Conservation (phyloP, 2,113 vertebrate species). For the Microtus ochrogaster region DNA sequence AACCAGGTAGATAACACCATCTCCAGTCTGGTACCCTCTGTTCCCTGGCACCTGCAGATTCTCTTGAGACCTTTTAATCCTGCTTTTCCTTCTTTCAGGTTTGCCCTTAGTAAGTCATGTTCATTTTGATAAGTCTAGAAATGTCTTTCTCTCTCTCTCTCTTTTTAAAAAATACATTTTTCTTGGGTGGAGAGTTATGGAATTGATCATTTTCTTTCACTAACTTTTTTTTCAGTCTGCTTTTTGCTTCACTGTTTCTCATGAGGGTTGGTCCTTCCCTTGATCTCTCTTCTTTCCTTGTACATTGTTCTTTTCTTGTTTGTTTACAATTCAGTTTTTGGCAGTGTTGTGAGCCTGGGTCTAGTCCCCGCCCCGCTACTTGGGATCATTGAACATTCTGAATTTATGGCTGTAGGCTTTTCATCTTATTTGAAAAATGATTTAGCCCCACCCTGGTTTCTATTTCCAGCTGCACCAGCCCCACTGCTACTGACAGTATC, state of each 20-base stretch:
- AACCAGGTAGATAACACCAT: neutral
- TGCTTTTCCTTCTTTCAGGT: neutral
- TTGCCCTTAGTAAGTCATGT: neutral
- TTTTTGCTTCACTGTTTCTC: neutral
- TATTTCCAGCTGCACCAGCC: neutral
- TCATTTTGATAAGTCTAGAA: neutral
- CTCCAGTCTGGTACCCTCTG: too few relatives aligned
- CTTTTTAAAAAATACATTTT: constrained; percentile 12
- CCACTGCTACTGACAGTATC: neutral
- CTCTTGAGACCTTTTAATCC: neutral
- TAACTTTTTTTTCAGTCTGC: neutral
- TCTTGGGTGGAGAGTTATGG: neutral
- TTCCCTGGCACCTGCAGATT: too few relatives aligned
- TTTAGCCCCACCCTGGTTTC: neutral
- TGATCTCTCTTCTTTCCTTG: neutral
- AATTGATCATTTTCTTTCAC: neutral
- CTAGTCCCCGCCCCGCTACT: neutral
- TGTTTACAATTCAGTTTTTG: neutral
- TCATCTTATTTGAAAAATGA: neutral
- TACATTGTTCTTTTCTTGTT: neutral
- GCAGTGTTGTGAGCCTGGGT: neutral
- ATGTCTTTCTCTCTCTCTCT: neutral
- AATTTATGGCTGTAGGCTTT: neutral
- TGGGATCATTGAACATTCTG: neutral
- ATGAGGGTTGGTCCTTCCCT: neutral